A percentile compares a stretch with the other conserved stretches of the same genome.
Conservation (phyloP, 2,888 invertebrate species). For the Morpho achilles region DNA sequence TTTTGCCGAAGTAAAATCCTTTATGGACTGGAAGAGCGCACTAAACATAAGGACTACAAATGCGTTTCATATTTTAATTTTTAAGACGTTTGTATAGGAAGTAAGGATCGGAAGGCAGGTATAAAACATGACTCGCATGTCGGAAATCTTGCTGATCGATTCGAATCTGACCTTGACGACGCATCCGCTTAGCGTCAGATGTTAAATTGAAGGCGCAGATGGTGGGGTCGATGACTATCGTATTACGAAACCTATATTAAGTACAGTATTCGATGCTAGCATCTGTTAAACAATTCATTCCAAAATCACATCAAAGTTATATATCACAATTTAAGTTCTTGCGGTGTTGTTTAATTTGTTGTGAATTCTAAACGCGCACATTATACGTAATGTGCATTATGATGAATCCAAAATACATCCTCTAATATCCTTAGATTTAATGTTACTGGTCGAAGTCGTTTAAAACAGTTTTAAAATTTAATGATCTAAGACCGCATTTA, state of each 20-base stretch:
- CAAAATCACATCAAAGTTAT: too few species aligned
- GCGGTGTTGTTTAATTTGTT: constrained; percentile 5
- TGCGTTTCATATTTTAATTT: neutral
- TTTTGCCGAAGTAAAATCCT: too few species aligned
- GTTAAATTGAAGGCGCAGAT: constrained; percentile 59
- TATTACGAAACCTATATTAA: constrained; percentile 21
- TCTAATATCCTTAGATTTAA: constrained; percentile 9
- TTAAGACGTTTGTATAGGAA: neutral
- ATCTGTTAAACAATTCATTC: too few species aligned
- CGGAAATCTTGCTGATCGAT: constrained; percentile 20
- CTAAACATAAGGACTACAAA: too few species aligned
- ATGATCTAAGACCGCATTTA: neutral
- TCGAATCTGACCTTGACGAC: constrained; percentile 27
- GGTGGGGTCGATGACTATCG: constrained; percentile 44
- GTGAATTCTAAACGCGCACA: constrained; percentile 1
- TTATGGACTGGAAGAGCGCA: too few species aligned
- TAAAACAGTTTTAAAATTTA: constrained; percentile 1
- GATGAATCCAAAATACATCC: constrained; percentile 7
- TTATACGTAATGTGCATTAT: constrained; percentile 6
- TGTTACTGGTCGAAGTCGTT: neutral
- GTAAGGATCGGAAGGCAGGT: constrained; percentile 12
- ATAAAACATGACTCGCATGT: constrained; percentile 7
- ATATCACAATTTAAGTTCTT: too few species aligned
- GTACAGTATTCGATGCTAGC: too few species aligned
- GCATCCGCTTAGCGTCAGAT: constrained; percentile 35